These are phyloP conservation scores for Lates calcarifer DNA, from an alignment of 2,113 vertebrate species.

Conservation along the genomic window DNA sequence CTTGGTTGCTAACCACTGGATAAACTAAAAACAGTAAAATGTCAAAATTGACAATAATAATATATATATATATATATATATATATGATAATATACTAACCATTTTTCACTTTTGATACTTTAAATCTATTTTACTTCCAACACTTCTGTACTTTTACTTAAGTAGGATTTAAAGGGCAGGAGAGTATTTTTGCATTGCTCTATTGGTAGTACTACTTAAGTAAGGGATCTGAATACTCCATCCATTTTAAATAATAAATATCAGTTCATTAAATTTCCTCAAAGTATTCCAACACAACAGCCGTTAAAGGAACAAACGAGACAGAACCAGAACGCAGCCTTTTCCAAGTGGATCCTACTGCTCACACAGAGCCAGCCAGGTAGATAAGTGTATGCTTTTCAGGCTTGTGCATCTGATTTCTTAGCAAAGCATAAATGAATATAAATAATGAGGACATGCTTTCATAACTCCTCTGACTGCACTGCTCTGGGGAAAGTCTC, in stretches of 20 bases:
- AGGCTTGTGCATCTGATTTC: slow-evolving; percentile 9
- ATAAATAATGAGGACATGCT: slow-evolving; percentile 8
- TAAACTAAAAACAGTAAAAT: slow-evolving; percentile 10
- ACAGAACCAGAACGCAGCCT: neutral
- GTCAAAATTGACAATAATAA: too few relatives aligned
- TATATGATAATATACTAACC: neutral
- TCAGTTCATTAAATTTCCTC: neutral
- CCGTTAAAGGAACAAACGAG: neutral
- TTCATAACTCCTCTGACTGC: slow-evolving; percentile 49
- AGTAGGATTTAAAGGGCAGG: neutral
- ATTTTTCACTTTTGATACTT: neutral
- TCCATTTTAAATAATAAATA: slow-evolving; percentile 1
- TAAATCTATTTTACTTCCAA: neutral
- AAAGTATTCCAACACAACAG: neutral
- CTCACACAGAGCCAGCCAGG: neutral
- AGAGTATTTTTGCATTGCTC: neutral
- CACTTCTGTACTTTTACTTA: neutral
- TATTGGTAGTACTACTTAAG: neutral
- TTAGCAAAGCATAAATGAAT: slow-evolving; percentile 8
- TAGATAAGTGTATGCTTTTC: neutral
- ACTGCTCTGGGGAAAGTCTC: slow-evolving; percentile 50
- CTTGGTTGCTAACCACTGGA: too few relatives aligned
- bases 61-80: too few relatives aligned
- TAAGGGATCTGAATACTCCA: neutral
- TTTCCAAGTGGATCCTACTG: neutral